Percentiles rank a stretch among this genome's conserved stretches.
phyloP scores from a whole-genome alignment of 2,113 vertebrate species.

The Phaethon lepturus region DNA sequence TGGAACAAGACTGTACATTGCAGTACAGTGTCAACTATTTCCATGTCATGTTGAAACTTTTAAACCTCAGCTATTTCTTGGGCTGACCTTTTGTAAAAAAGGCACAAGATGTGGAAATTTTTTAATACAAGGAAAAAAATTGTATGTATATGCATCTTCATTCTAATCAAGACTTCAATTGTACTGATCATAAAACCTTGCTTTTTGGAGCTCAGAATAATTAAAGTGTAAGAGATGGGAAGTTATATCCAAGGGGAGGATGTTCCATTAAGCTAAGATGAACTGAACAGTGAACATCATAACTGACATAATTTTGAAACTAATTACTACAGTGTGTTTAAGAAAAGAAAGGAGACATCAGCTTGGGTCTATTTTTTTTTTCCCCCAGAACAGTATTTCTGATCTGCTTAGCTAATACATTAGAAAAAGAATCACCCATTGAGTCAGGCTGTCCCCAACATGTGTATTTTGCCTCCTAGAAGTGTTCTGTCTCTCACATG shows the following conservation, averaged over 20 bases:
- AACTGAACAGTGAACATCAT: not conserved
- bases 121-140: not conserved
- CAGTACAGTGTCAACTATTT: constrained; percentile 5
- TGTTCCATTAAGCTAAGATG: not conserved
- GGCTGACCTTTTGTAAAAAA: not conserved
- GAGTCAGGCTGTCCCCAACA: not conserved
- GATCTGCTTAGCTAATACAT: not conserved
- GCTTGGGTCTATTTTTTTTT: not conserved
- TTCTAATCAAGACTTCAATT: not conserved
- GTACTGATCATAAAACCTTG: not conserved
- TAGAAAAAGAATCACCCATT: not conserved
- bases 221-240: not conserved
- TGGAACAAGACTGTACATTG: constrained; percentile 7
- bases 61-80: constrained; percentile 14
- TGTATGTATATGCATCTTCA: not conserved
- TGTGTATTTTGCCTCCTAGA: not conserved
- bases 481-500: not conserved
- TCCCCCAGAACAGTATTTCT: not conserved
- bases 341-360: not conserved
- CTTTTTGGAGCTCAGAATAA: not conserved
- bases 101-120: not conserved
- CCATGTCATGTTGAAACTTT: constrained; percentile 7
- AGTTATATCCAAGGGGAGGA: not conserved
- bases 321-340: not conserved
- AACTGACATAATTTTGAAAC: not conserved